Base-by-base conservation (phyloP, 2,888 invertebrate genomes). In the Diachrysia chrysitis region DNA sequence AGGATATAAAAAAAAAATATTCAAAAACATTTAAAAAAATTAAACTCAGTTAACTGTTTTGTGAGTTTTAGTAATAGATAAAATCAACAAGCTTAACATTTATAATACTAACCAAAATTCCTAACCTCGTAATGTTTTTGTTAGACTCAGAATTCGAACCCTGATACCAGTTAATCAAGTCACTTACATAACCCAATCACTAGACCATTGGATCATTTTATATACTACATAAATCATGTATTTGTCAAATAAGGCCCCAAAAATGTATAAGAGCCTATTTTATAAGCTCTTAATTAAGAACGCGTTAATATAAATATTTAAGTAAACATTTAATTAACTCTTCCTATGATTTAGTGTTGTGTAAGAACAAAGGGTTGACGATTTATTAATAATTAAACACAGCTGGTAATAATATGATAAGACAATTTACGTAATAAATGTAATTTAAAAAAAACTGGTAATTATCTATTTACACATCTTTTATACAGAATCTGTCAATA, bases 311-410 rank as follows among this genome's bases (percentile, higher is more conserved):
- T 10, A 17, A 25, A 51, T 53, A 35, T 69, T 69, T 25, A 37
- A 17, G 55, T 21, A 29, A 12, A 37, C 19, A 21, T 9, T 53
- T 59, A 75, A 73, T 53, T 56, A 73, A 61, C 3, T 4, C 16
- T 37, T 65, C 42, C 12, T 56, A 58, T 58, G 10, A 23, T 48
- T 71, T 53, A 46, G 58, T 62, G 51, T 48, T 12, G n/a, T 19
- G 54, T 32, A 25, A 58, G 57, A 35, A 48, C 16, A 14, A 58
- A 9, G 23, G 54, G 42, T 35, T 12, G 9, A 35, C 29, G 46
- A 76, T 59, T 65, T 25, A 65, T 56, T 54, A 37, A 25, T 32
- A 21, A 71, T 62, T 48, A 51, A 59, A 46, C 66, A 57, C 48
- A 57, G 62, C 53, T 66, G 62, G 48, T 62, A 42, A 51, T 60